Evolutionary conservation across 1,140 invertebrate genomes (phyloP).

Genomic region (Lamellibrachia luymesi): DNA sequence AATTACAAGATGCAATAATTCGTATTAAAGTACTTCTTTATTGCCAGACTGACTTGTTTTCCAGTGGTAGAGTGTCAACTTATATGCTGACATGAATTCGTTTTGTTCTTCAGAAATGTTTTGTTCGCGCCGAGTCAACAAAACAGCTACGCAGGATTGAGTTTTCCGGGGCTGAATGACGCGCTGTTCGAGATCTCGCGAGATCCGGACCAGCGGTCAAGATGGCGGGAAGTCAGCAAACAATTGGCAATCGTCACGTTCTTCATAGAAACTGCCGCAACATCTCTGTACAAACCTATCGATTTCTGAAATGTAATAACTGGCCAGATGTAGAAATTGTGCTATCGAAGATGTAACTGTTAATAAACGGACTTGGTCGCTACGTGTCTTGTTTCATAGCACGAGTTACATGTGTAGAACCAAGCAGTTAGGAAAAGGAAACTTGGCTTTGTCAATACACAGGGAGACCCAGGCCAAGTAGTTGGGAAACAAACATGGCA

Average conservation of each 20-base stretch:
- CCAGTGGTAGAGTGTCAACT: too few relatives aligned
- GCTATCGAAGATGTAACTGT: not conserved
- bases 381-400: not conserved
- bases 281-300: conserved; percentile 13
- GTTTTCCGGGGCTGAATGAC: conserved; percentile 57
- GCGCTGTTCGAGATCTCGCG: conserved; percentile 41
- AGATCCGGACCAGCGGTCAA: not conserved
- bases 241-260: conserved; percentile 11
- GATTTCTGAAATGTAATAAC: not conserved
- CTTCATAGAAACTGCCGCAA: conserved; percentile 16
- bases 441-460: too few relatives aligned
- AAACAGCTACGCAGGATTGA: conserved; percentile 53
- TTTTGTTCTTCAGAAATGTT: conserved; percentile 47
- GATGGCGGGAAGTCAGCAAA: not conserved
- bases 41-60: too few relatives aligned
- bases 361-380: not conserved
- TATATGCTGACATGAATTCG: too few relatives aligned
- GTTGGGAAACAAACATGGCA: too few relatives aligned
- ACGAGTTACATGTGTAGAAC: not conserved
- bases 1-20: too few relatives aligned
- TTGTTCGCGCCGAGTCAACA: conserved; percentile 53
- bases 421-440: not conserved
- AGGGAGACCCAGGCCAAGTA: too few relatives aligned
- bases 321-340: not conserved
- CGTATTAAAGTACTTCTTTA: too few relatives aligned